Evolutionary conservation across 1,140 invertebrate genomes (phyloP), one percentile per base, ranked within the genome.

Genomic region (Papilio dardanus): DNA sequence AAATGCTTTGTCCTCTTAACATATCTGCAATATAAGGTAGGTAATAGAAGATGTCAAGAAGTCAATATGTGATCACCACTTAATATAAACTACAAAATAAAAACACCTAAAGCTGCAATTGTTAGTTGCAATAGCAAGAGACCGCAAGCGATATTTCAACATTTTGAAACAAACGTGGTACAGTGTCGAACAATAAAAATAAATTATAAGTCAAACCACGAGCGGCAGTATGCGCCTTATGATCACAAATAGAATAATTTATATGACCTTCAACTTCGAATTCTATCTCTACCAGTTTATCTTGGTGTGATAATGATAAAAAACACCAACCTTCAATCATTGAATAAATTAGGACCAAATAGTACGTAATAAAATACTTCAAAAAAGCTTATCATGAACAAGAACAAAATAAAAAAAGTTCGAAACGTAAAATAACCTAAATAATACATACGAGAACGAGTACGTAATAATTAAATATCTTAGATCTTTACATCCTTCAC

Each of bases 201-300:
- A 62, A 62, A 28, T 28, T 62, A 62, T 14, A 28, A 30, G 54
- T 28, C 24, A 62, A 62, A 16, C 28, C 19, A 62, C 50, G 21
- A 54, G 50, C 54, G 54, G 3, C 1, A 5, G 24, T 62, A 62
- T 14, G 24, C 24, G 10, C 24, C 30, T 3, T 5, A 46, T 19
- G 7, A 35, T 31, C 71, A 50, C 30, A 73, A 73, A 73, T 73
- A 73, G 71, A 58, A 35, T 73, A 33, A 73, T 73, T 73, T 35
- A 73, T 73, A 10, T 73, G 71, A 73, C 71, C 71, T 73, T 73
- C 46, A 58, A 35, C n/a, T 73, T 21, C n/a, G 21, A 30, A 71
- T 50, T 46, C 40, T 46, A 31, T 69, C 35, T 62, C 28, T 28
- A 28, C 24, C 12, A 19, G 6, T 42, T 69, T 69, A 69, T 69